Conservation (phyloP, 1,140 invertebrate species). For the Oedothorax gibbosus region DNA sequence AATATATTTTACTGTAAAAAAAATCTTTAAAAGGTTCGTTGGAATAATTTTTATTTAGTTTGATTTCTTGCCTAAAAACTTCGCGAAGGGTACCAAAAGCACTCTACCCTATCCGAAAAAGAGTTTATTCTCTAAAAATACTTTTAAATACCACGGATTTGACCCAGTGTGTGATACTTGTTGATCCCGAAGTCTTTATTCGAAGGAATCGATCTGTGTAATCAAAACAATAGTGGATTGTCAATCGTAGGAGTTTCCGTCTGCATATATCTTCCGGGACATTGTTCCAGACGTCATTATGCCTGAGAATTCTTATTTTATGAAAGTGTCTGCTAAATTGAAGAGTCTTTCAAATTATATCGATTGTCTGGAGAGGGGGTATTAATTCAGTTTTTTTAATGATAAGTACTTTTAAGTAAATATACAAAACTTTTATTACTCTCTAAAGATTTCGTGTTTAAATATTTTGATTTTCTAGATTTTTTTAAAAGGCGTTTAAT, state of each 20-base stretch:
- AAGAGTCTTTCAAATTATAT: background rate
- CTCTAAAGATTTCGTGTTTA: background rate
- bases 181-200: background rate
- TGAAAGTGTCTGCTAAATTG: background rate
- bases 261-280: constrained; percentile 18
- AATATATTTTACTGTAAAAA: too few relatives aligned
- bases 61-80: background rate
- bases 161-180: background rate
- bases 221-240: background rate
- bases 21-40: too few relatives aligned
- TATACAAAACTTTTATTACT: background rate
- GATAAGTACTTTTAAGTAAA: background rate
- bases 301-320: background rate
- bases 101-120: background rate
- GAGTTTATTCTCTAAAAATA: background rate
- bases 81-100: background rate
- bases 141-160: too few relatives aligned
- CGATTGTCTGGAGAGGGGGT: background rate
- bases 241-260: constrained; percentile 20
- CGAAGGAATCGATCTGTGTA: background rate
- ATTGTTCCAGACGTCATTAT: constrained; percentile 31
- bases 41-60: background rate
- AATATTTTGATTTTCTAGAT: background rate
- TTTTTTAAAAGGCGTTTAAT: too few relatives aligned
- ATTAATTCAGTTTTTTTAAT: background rate